Evolutionary conservation across 2,888 invertebrate species (phyloP).

Genomic region (Agapostemon virescens): DNA sequence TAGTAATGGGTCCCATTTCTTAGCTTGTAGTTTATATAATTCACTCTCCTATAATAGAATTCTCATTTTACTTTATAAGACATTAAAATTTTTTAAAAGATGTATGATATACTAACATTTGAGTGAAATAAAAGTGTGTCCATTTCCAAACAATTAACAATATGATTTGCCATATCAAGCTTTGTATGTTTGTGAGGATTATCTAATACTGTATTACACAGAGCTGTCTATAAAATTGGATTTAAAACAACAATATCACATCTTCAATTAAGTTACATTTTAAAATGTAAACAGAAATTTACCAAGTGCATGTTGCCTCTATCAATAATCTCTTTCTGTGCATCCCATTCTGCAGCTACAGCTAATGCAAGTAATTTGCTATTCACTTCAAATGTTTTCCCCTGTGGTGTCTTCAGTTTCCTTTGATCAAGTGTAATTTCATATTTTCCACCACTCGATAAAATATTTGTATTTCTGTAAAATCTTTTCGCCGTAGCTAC

Average conservation of each 20-base stretch:
- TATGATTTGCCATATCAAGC: conserved; percentile 88
- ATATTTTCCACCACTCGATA: conserved; percentile 87
- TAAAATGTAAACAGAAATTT: conserved; percentile 69
- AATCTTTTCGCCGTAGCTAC: conserved; percentile 85
- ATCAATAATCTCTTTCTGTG: conserved; percentile 89
- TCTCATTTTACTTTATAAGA: conserved; percentile 9
- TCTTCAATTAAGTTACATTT: conserved; percentile 9
- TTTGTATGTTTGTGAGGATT: conserved; percentile 92
- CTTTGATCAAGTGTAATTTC: conserved; percentile 94
- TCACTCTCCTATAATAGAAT: conserved; percentile 85
- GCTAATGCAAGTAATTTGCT: conserved; percentile 95
- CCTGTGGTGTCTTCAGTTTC: conserved; percentile 94
- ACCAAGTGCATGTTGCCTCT: conserved; percentile 94
- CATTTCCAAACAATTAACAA: conserved; percentile 90
- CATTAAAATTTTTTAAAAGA: not conserved
- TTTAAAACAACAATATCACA: conserved; percentile 16
- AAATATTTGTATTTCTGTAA: conserved; percentile 87
- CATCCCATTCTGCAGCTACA: conserved; percentile 96
- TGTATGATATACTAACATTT: conserved; percentile 82
- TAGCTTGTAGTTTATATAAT: conserved; percentile 87
- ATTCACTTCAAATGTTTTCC: conserved; percentile 87
- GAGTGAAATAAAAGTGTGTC: conserved; percentile 91
- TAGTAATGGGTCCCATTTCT: conserved; percentile 94
- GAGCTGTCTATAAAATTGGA: conserved; percentile 84
- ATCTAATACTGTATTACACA: conserved; percentile 95